phyloP scores from a whole-genome alignment of 2,113 vertebrate species.

The Girardinichthys multiradiatus region DNA sequence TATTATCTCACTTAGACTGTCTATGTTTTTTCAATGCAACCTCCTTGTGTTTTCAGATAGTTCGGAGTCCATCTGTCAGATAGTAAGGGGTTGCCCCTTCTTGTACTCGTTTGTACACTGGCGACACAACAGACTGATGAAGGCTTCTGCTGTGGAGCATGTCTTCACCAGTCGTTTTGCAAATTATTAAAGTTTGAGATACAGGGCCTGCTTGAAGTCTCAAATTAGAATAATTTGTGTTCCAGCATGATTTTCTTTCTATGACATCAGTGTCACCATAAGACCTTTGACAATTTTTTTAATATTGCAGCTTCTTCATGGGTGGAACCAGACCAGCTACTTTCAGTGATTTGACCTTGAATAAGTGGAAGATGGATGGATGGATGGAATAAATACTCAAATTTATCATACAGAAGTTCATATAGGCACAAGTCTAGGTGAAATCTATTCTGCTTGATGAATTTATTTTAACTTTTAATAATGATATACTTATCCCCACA shows the following conservation, averaged over 20 bases:
- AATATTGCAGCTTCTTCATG: too few species aligned
- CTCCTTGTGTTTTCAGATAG: background rate
- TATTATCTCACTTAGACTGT: background rate
- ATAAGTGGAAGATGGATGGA: background rate
- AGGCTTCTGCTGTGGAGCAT: background rate
- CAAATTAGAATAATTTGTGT: background rate
- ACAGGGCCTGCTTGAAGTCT: background rate
- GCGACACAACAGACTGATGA: background rate
- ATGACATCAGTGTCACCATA: background rate
- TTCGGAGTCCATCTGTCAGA: background rate
- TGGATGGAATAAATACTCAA: background rate
- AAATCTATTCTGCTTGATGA: too few species aligned
- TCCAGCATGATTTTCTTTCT: background rate
- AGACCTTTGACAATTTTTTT: background rate
- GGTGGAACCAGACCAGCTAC: too few species aligned
- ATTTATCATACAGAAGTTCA: too few species aligned
- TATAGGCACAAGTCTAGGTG: too few species aligned
- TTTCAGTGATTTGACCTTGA: too few species aligned
- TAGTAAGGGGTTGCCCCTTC: background rate
- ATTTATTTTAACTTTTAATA: too few species aligned
- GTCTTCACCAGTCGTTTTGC: background rate
- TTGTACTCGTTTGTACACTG: background rate
- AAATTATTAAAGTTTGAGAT: background rate
- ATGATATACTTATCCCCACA: too few species aligned
- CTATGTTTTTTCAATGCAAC: background rate